Percentiles rank a stretch among this genome's conserved stretches.
These are phyloP conservation scores for Noctua fimbriata DNA, from an alignment of 2,888 invertebrate species.

Conservation along the genomic window DNA sequence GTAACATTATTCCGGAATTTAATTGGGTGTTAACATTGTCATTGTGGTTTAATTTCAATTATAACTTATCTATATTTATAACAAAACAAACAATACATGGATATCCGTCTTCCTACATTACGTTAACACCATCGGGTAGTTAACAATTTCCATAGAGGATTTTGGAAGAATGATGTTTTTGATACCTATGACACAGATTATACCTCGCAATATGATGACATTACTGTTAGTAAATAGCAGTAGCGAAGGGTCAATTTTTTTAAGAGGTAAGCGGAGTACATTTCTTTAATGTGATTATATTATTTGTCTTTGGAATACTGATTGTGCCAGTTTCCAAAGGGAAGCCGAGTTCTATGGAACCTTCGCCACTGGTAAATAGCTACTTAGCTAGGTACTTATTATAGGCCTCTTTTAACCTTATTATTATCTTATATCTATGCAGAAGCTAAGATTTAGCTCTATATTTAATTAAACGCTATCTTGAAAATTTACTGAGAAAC, in stretches of 20 bases:
- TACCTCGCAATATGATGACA: background rate
- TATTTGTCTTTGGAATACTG: no score
- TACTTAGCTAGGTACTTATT: no score
- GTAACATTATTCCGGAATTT: background rate
- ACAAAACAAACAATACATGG: background rate
- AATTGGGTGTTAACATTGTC: background rate
- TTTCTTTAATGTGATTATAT: no score
- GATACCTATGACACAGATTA: background rate
- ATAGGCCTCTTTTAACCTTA: background rate
- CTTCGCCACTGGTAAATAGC: no score
- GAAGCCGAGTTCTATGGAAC: no score
- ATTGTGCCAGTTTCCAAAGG: no score
- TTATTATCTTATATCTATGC: background rate
- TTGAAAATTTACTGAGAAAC: background rate
- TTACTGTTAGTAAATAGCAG: no score
- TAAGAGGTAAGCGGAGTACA: no score
- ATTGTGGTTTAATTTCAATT: conserved; percentile 18
- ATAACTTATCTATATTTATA: background rate
- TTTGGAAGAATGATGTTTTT: background rate
- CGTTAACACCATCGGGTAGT: background rate
- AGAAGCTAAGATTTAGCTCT: background rate
- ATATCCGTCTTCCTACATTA: background rate
- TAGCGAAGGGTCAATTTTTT: no score
- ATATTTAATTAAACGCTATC: background rate
- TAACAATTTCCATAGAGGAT: background rate